Base-by-base conservation (phyloP, 2,888 invertebrate genomes). In the Anoncus sp. region DNA sequence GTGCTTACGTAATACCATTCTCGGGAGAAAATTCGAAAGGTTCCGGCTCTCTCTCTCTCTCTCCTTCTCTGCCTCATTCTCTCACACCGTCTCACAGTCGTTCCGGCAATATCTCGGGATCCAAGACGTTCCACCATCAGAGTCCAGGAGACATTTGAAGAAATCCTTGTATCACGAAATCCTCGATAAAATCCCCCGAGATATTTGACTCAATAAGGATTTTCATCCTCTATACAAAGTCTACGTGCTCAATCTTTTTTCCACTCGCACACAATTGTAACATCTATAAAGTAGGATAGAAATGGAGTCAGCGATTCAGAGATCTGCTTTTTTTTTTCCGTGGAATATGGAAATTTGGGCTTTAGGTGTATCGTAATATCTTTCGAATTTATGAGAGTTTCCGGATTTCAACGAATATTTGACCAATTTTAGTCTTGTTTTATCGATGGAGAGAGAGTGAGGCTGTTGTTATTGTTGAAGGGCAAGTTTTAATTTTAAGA, bases 1-100 rank as follows among this genome's bases (percentile, higher is more conserved):
- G 63, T 79, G 71, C 75, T 75, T 72, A 62, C 75, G 78, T 72
- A 79, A 75, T 75, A 45, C 62, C 57, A 60, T 77, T 63, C 59
- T 71, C 63, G 43, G 59, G 38, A 70, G 55, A 20, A 74, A 67
- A 71, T 80, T 59, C 74, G 71, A 55, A 49, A 18, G 55, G 40
- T 18, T 51, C n/a, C n/a, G n/a, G 16, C 22, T 62, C 27, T 16
- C 12, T 35, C 49, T 35, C 35, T 35, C 59, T 27, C 35, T 35
- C 59, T 27, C n/a, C 27, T 49, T 38, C 24, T 1, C 22, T 18
- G 6, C 16, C 45, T 24, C 55, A 24, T 35, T 9, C 16, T 45
- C 38, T 24, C 47, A 12, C 35, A 16, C 18, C 31, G 31, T 70
- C 35, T 53, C 20, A 45, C 22, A 24, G 51, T 71, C 75, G 57